A percentile compares a stretch with the other conserved stretches of the same genome.
Conservation (phyloP, 2,888 invertebrate genomes). For the Rhorus exstirpatorius region DNA sequence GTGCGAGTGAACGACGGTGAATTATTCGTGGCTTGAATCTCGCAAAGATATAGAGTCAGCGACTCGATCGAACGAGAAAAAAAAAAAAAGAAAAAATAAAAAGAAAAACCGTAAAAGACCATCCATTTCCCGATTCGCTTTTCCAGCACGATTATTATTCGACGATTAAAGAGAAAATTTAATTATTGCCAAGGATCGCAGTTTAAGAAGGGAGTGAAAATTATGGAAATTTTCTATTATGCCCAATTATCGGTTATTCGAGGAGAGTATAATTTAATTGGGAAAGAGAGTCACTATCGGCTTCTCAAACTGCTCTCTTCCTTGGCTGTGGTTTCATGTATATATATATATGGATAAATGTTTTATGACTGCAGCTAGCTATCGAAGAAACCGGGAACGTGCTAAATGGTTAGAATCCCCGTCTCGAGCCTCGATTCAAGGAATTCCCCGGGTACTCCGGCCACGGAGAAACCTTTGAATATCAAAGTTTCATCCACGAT, state of each 20-base stretch:
- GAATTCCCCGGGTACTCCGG: constrained; percentile 26
- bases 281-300: constrained; percentile 35
- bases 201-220: constrained; percentile 63
- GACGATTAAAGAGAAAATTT: constrained; percentile 62
- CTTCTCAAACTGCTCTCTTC: constrained; percentile 38
- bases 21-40: constrained; percentile 49
- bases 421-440: constrained; percentile 33
- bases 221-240: constrained; percentile 69
- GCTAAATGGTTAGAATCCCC: constrained; percentile 50
- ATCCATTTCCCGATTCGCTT: constrained; percentile 52
- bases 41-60: constrained; percentile 25
- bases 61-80: constrained; percentile 43
- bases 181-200: constrained; percentile 66
- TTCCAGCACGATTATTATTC: constrained; percentile 51
- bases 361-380: constrained; percentile 18
- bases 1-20: constrained; percentile 45
- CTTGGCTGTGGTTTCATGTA: constrained; percentile 24
- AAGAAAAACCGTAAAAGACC: constrained; percentile 68
- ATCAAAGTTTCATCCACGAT: constrained; percentile 53
- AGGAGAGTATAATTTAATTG: constrained; percentile 66
- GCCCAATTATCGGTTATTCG: constrained; percentile 69
- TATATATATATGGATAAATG: constrained; percentile 14
- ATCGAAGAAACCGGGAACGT: constrained; percentile 51
- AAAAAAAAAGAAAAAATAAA: constrained; percentile 61
- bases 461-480: constrained; percentile 22